phyloP scores from a whole-genome alignment of 1,140 invertebrate species.

The Colletes latitarsis region DNA sequence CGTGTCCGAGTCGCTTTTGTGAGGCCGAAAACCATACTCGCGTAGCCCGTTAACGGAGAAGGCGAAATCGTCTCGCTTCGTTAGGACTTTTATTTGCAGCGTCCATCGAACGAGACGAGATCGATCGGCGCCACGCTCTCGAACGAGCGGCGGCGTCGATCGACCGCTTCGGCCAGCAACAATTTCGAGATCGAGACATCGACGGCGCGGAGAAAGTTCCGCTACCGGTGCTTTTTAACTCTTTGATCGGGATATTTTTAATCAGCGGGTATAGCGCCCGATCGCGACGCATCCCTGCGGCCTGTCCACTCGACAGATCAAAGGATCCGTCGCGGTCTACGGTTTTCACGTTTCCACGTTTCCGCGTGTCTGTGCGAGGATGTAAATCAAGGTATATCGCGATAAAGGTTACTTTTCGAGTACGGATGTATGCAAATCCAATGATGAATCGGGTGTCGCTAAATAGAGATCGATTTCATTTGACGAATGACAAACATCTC shows the following conservation, averaged over 20 bases:
- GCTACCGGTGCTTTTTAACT: constrained; percentile 24
- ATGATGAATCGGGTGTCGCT: too few relatives aligned
- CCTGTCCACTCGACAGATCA: constrained; percentile 44
- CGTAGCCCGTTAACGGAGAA: neutral
- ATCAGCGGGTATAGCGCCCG: constrained; percentile 37
- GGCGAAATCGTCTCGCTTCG: neutral
- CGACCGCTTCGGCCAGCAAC: neutral
- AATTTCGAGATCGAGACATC: neutral
- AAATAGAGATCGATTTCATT: too few relatives aligned
- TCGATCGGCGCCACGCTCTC: neutral
- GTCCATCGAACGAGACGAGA: neutral
- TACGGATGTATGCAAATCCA: too few relatives aligned
- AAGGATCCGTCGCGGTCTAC: constrained; percentile 24
- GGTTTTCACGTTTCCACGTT: constrained; percentile 21
- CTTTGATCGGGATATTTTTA: constrained; percentile 52
- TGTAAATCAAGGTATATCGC: constrained; percentile 1
- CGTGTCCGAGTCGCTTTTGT: neutral
- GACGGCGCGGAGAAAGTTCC: constrained; percentile 1
- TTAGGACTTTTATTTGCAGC: constrained; percentile 13
- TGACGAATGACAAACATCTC: too few relatives aligned
- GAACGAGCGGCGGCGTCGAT: neutral
- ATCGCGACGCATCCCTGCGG: constrained; percentile 19
- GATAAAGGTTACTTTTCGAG: constrained; percentile 1
- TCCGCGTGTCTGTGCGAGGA: neutral
- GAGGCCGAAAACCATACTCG: neutral